Base-by-base conservation (phyloP, 2,888 invertebrate genomes). In the Chrysolina americana region DNA sequence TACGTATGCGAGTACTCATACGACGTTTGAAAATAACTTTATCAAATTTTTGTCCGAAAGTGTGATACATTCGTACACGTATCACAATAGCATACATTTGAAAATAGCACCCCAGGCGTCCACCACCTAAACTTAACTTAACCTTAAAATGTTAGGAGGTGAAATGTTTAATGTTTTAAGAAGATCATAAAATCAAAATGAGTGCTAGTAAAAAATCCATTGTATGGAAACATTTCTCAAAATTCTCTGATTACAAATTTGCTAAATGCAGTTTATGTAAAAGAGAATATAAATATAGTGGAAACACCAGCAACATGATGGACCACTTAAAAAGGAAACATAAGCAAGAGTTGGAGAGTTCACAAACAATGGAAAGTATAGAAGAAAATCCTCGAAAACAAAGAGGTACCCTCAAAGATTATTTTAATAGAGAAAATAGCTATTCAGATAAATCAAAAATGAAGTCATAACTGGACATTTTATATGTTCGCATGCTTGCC, bases 401-500 rank as follows among this genome's bases (percentile, higher is more conserved):
- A 47, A 47, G 47, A n/a, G 47, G 47, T 47, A 47, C 47, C 15
- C 47, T 47, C 6, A 47, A 47, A 47, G 47, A 47, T 47, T 13
- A 47, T 47, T 47, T 47, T 47, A 47, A 47, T 47, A 15, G 47
- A 47, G n/a, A 47, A 15, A n/a, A 47, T 47, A 15, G 47, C 15
- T 47, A 47, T 47, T 15, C 47, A 15, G 47, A n/a, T 47, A 47
- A 47, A 3, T 47, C 47, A 47, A 47, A 47, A 47, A 47, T 47
- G 1, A 47, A 47, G 47, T 47, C 15, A 47, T 15, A 47, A 47
- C 47, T 47, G 15, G 47, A 47, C 47, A 47, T 47, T 47, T 47
- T 47, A 47, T 47, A 47, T 47, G 47, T 47, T 47, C 47, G 47
- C 47, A 47, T 47, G 47, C 47, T 47, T 47, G 47, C 47, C 47